Conservation (phyloP, 2,888 invertebrate genomes). For the Ochropleura plecta region DNA sequence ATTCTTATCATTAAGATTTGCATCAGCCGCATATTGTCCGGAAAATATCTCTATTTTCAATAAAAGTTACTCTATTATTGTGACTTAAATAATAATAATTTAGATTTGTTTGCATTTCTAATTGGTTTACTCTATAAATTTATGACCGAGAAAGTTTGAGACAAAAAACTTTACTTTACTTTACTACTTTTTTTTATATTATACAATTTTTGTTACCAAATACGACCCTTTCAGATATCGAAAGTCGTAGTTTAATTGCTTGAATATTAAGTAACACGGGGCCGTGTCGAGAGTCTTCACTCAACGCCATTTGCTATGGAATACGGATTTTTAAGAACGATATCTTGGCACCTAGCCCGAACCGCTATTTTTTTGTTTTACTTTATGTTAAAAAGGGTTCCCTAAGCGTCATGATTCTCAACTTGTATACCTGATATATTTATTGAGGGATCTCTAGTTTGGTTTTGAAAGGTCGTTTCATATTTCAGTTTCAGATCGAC, state of each 20-base stretch:
- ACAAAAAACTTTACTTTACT: too few relatives aligned
- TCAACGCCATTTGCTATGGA: constrained; percentile 71
- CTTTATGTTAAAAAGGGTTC: constrained; percentile 78
- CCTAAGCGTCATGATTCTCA: constrained; percentile 65
- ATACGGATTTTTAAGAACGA: constrained; percentile 70
- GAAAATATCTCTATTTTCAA: constrained; percentile 20
- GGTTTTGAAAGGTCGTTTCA: constrained; percentile 25
- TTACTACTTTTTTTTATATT: background rate
- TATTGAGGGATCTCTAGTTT: constrained; percentile 18
- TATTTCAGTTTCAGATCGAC: constrained; percentile 16
- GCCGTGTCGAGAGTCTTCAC: constrained; percentile 65
- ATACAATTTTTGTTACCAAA: constrained; percentile 9
- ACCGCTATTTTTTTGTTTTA: constrained; percentile 73
- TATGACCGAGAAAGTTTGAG: background rate
- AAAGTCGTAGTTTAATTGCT: constrained; percentile 73
- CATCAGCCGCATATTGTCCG: background rate
- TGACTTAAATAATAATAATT: background rate
- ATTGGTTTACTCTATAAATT: constrained; percentile 11
- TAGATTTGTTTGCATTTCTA: constrained; percentile 6
- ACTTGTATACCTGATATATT: constrained; percentile 60
- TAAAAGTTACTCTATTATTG: constrained; percentile 13
- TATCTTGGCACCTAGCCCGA: constrained; percentile 78
- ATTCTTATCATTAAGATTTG: background rate
- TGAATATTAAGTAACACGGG: constrained; percentile 76
- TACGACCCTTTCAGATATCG: constrained; percentile 32